These are phyloP conservation scores for Anolis apletophallus DNA, from an alignment of 2,797 vertebrate genomes.

Conservation along the genomic window DNA sequence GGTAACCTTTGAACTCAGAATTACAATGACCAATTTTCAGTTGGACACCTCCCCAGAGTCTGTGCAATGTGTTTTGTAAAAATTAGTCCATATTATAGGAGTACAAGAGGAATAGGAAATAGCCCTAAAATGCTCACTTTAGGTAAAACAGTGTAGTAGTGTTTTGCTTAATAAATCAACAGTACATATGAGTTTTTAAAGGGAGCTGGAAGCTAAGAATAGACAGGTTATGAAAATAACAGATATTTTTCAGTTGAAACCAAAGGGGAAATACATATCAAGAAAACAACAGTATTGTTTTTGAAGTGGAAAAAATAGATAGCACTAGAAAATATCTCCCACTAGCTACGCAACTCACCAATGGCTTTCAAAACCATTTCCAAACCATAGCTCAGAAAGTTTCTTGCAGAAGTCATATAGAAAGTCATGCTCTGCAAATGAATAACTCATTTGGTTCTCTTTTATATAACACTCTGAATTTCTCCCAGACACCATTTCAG, in stretches of 20 bases:
- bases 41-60: not conserved
- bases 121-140: constrained; percentile 4
- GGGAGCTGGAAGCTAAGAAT: not conserved
- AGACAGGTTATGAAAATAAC: not conserved
- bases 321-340: not conserved
- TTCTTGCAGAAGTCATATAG: not conserved
- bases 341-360: constrained; percentile 25
- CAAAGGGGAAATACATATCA: not conserved
- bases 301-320: not conserved
- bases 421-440: not conserved
- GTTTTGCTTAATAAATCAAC: not conserved
- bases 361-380: not conserved
- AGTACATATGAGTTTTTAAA: not conserved
- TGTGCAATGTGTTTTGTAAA: not conserved
- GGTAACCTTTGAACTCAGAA: not conserved
- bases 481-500: not conserved
- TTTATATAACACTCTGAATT: not conserved
- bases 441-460: not conserved
- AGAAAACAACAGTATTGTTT: not conserved
- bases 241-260: not conserved
- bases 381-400: not conserved
- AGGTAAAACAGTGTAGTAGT: not conserved
- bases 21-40: not conserved
- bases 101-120: not conserved
- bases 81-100: not conserved